phyloP scores from a whole-genome alignment of 2,888 invertebrate species.

The Sisyra terminalis region DNA sequence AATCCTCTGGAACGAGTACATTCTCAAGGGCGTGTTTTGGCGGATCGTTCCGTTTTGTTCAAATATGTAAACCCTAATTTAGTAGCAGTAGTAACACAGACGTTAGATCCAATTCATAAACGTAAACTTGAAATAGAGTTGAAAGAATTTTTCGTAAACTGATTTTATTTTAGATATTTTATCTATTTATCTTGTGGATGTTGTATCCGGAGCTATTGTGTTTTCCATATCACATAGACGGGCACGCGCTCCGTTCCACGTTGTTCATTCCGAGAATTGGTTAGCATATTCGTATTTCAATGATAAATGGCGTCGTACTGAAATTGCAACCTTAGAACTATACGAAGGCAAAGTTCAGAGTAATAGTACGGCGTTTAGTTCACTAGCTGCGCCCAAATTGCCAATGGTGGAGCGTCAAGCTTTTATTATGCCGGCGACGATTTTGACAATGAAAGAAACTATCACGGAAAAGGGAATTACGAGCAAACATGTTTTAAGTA shows the following conservation, averaged over 20 bases:
- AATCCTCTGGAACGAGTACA: conserved; percentile 63
- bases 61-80: conserved; percentile 98
- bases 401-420: conserved; percentile 71
- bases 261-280: conserved; percentile 96
- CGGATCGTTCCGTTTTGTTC: conserved; percentile 92
- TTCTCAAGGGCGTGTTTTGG: conserved; percentile 87
- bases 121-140: conserved; percentile 37
- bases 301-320: conserved; percentile 82
- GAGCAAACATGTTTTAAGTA: conserved; percentile 67
- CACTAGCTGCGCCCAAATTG: conserved; percentile 54
- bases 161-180: conserved; percentile 43
- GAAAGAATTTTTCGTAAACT: conserved; percentile 3
- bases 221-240: conserved; percentile 73
- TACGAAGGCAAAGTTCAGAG: conserved; percentile 83
- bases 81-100: conserved; percentile 68
- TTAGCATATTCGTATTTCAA: conserved; percentile 86
- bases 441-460: conserved; percentile 69
- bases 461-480: conserved; percentile 87
- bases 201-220: conserved; percentile 74
- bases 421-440: conserved; percentile 69
- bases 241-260: conserved; percentile 65
- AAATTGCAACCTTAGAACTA: conserved; percentile 84
- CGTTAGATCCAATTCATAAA: conserved; percentile 57
- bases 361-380: conserved; percentile 77
- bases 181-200: conserved; percentile 77